Base-by-base conservation (phyloP, 2,113 vertebrate genomes). In the Peucedramus taeniatus region DNA sequence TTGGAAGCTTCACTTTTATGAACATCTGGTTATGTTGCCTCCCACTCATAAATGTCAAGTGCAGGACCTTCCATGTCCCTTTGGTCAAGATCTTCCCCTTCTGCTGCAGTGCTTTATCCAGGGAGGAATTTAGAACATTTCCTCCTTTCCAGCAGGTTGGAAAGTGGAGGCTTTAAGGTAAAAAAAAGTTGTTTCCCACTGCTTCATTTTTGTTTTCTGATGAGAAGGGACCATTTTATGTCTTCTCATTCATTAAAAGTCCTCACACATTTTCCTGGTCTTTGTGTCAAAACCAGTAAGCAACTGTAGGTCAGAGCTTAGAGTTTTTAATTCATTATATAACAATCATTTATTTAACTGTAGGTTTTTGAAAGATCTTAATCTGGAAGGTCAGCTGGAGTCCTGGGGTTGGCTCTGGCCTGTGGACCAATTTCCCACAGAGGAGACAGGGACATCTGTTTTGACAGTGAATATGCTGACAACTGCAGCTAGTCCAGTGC, bases 21-120 rank as follows among this genome's bases (percentile, higher is more conserved):
- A 96, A 97, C 96, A 97, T 97, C 96, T 97, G 96, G 79, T 53
- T 86, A 88, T 63, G 56, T 49, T 96, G 56, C 79, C 72, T 96
- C 92, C 96, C 92, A 95, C 92, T 95, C 88, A 89, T 71, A 93
- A 89, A 96, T 86, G 72, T 94, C 88, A 92, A 88, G 90, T 64
- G 47, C 92, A 90, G 64, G 75, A 92, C 83, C 56, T 60, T 94
- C 70, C 0, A 0, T 60, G 84, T 96, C 90, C 78, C 78, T 86
- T 94, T 70, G 66, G 87, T 96, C 42, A 86, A 70, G 35, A 80
- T 91, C 90, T 95, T 92, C 79, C 37, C n/a, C 47, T 92, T 81
- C 92, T 96, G 92, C 51, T 87, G 64, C 51, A 92, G 37, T 64
- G 64, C 44, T 95, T 94, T 75, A 95, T 78, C 71, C 79, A 78